Evolutionary conservation across 1,140 invertebrate genomes (phyloP).

Genomic region (Diploscapter pachys): DNA sequence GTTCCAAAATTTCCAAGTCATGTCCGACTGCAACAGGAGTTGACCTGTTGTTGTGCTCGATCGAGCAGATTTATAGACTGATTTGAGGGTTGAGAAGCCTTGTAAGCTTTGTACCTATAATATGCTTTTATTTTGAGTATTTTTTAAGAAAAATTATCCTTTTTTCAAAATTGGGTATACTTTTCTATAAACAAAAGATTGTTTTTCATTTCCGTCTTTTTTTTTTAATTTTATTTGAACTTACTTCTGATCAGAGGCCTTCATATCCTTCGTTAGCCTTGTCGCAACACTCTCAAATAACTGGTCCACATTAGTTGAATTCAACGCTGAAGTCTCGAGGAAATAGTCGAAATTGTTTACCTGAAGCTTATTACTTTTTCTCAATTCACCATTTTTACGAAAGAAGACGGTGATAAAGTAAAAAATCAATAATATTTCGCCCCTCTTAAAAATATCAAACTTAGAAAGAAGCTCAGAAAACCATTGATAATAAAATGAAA

Average conservation of each 20-base stretch:
- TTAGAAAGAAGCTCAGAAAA: too few species aligned
- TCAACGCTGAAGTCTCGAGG: conserved; percentile 54
- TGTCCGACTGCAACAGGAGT: conserved; percentile 27
- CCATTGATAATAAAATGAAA: too few species aligned
- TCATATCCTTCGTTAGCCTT: conserved; percentile 55
- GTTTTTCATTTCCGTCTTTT: background rate
- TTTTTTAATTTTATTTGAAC: background rate
- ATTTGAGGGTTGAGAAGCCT: background rate
- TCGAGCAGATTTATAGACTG: conserved; percentile 16
- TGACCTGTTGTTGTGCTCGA: conserved; percentile 25
- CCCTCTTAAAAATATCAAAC: too few species aligned
- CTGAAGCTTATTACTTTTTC: background rate
- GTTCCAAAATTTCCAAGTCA: background rate
- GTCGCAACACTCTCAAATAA: conserved; percentile 57
- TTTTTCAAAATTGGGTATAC: background rate
- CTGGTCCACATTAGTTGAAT: conserved; percentile 57
- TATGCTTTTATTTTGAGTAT: background rate
- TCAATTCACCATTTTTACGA: background rate
- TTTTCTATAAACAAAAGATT: background rate
- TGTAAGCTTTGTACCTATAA: conserved; percentile 17
- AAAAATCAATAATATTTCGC: too few species aligned
- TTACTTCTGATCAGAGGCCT: conserved; percentile 50
- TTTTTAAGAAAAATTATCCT: background rate
- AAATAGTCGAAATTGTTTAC: conserved; percentile 58
- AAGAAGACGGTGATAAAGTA: background rate